Conservation (phyloP, 1,140 invertebrate species). For the Lepidostoma basale region DNA sequence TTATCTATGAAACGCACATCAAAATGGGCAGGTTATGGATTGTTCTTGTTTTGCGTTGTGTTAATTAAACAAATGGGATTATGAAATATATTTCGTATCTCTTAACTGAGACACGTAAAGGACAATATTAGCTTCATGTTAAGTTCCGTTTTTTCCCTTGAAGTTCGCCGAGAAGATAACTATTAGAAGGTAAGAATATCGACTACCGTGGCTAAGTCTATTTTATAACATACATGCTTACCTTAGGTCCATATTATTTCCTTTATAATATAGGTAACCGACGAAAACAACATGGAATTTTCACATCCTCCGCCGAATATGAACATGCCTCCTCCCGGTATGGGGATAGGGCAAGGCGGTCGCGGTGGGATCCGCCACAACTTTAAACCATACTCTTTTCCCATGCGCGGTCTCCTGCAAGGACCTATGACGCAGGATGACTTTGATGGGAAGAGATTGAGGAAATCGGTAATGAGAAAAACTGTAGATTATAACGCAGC, state of each 20-base stretch:
- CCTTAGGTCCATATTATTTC: constrained; percentile 18
- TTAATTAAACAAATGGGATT: constrained; percentile 3
- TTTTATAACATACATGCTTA: constrained; percentile 10
- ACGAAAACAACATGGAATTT: constrained; percentile 57
- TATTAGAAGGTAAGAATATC: constrained; percentile 12
- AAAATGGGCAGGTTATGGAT: constrained; percentile 23
- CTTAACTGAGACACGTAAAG: background rate
- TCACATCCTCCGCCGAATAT: constrained; percentile 58
- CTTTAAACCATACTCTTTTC: constrained; percentile 63
- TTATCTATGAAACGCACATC: constrained; percentile 8
- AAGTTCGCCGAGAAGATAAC: background rate
- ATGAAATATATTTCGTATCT: background rate
- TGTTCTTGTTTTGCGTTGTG: constrained; percentile 14
- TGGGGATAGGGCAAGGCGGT: constrained; percentile 50
- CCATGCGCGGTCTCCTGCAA: constrained; percentile 61
- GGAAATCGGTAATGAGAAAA: constrained; percentile 96
- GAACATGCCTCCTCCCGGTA: constrained; percentile 55
- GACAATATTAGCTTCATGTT: constrained; percentile 2
- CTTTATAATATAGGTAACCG: constrained; percentile 56
- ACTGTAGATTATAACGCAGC: constrained; percentile 99
- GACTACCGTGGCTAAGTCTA: too few relatives aligned
- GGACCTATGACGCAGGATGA: constrained; percentile 79
- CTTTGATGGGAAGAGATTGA: constrained; percentile 93
- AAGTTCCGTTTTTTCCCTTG: background rate
- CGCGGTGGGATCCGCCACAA: constrained; percentile 57